phyloP scores from a whole-genome alignment of 2,888 invertebrate species.

The Thelaira solivaga region DNA sequence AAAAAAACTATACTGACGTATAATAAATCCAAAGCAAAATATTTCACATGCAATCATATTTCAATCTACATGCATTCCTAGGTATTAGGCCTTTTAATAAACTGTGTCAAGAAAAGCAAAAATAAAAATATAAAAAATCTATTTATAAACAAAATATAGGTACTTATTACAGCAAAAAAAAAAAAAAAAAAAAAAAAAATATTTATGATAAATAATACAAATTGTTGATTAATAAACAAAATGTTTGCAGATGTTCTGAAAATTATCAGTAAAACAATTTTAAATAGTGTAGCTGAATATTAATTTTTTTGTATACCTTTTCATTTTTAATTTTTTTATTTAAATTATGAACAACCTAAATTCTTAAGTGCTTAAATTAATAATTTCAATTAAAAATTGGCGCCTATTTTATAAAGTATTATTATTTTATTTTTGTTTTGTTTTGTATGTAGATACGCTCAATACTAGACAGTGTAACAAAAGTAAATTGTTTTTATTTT shows the following conservation, averaged over 20 bases:
- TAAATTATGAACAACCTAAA: conserved; percentile 44
- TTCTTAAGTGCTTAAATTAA: conserved; percentile 62
- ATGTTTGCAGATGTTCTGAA: conserved; percentile 51
- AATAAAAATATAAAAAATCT: background rate
- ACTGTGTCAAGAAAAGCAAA: too few species aligned
- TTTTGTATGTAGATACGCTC: background rate
- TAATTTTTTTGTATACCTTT: conserved; percentile 50
- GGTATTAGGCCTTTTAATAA: too few species aligned
- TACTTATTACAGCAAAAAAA: conserved; percentile 4
- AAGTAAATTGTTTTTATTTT: conserved; percentile 5
- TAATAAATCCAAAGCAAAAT: too few species aligned
- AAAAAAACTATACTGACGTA: too few species aligned
- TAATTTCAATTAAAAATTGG: conserved; percentile 62
- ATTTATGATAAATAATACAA: conserved; percentile 34
- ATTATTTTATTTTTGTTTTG: conserved; percentile 26
- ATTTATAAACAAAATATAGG: conserved; percentile 9
- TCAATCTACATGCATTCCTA: too few species aligned
- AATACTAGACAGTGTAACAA: conserved; percentile 11
- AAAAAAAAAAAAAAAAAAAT: background rate
- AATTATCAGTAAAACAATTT: conserved; percentile 14
- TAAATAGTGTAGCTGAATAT: too few species aligned
- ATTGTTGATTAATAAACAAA: conserved; percentile 27
- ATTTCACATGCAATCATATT: too few species aligned
- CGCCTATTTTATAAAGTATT: conserved; percentile 59
- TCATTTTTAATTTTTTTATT: conserved; percentile 14